These are phyloP conservation scores for Homarus americanus DNA, from an alignment of 1,140 invertebrate genomes.

Conservation along the genomic window DNA sequence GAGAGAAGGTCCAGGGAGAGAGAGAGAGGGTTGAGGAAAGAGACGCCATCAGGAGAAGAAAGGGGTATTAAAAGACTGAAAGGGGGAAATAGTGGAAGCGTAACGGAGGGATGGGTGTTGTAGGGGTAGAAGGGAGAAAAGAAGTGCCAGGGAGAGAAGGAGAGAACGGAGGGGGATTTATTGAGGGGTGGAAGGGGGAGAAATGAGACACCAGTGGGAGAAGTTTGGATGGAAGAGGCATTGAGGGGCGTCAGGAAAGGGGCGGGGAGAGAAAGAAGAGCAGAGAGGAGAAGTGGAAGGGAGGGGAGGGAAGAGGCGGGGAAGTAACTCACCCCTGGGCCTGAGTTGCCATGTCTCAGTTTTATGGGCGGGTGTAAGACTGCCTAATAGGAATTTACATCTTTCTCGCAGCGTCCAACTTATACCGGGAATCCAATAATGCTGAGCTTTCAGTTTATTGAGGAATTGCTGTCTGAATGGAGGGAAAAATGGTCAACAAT, in stretches of 20 bases:
- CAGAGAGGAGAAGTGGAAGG: background rate
- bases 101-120: background rate
- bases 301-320: background rate
- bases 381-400: slow-evolving; percentile 21
- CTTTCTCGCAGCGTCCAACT: background rate
- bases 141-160: background rate
- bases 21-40: background rate
- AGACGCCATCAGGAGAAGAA: background rate
- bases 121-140: background rate
- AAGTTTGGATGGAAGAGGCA: background rate
- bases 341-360: background rate
- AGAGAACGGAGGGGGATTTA: background rate
- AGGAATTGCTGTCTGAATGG: background rate
- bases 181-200: background rate
- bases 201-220: background rate
- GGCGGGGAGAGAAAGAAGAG: background rate
- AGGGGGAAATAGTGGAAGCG: background rate
- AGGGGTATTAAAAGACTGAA: background rate
- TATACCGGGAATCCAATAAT: background rate
- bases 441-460: background rate
- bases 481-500: background rate
- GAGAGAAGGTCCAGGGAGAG: background rate
- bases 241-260: background rate
- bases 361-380: background rate
- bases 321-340: background rate